These are phyloP conservation scores for Drosophila monieri DNA, from an alignment of 2,888 invertebrate genomes.

Conservation along the genomic window DNA sequence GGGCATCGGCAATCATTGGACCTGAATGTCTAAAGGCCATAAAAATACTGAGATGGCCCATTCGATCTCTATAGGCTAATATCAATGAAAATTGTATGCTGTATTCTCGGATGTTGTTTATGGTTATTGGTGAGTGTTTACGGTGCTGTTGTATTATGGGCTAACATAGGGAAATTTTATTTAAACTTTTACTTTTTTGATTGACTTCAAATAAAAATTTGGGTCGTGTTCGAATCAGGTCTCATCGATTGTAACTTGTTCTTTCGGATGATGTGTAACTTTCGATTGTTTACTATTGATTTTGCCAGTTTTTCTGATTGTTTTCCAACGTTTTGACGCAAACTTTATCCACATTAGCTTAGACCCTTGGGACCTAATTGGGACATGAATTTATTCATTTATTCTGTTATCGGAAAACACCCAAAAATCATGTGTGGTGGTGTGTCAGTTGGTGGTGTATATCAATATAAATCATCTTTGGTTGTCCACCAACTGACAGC, in stretches of 20 bases:
- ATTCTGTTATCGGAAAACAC: slow-evolving; percentile 7
- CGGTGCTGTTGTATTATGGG: background rate
- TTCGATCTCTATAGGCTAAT: slow-evolving; percentile 5
- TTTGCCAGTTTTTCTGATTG: background rate
- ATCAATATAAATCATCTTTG: slow-evolving; percentile 45
- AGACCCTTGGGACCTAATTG: slow-evolving; percentile 22
- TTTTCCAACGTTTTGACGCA: background rate
- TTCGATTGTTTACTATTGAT: background rate
- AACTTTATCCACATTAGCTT: slow-evolving; percentile 1
- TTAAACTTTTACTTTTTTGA: slow-evolving; percentile 38
- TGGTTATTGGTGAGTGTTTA: slow-evolving; percentile 16
- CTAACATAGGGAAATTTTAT: slow-evolving; percentile 6
- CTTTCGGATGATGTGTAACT: background rate
- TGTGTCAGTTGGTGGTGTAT: slow-evolving; percentile 31
- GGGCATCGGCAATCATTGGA: slow-evolving; percentile 17
- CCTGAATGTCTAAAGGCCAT: slow-evolving; percentile 18
- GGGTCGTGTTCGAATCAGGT: slow-evolving; percentile 2
- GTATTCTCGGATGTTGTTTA: slow-evolving; percentile 8
- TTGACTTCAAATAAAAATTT: background rate
- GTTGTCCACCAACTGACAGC: slow-evolving; percentile 26
- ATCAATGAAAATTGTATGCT: background rate
- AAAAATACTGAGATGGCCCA: slow-evolving; percentile 1
- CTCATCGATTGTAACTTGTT: slow-evolving; percentile 4
- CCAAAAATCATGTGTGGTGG: slow-evolving; percentile 24
- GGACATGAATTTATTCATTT: slow-evolving; percentile 22